phyloP scores from a whole-genome alignment of 2,888 invertebrate species.

The Drosophila prostipennis region DNA sequence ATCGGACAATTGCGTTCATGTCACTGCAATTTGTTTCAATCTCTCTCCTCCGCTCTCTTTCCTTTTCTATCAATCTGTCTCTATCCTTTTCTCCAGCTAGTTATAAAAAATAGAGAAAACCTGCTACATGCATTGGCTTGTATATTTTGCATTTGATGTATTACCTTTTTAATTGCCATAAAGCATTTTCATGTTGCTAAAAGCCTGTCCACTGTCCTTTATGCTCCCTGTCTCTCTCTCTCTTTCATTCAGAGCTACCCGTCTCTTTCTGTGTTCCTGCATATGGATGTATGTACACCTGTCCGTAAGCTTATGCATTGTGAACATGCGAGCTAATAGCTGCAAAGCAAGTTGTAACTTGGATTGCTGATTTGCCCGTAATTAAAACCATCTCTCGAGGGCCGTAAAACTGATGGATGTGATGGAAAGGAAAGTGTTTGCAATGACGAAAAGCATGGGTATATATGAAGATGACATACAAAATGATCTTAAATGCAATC shows the following conservation, averaged over 20 bases:
- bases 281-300: conserved; percentile 18
- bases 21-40: conserved; percentile 41
- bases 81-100: conserved; percentile 4
- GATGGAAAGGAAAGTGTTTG: not conserved
- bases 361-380: conserved; percentile 25
- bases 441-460: not conserved
- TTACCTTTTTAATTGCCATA: conserved; percentile 72
- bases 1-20: conserved; percentile 34
- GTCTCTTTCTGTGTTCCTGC: conserved; percentile 20
- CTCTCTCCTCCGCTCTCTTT: not conserved
- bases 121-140: conserved; percentile 21
- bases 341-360: conserved; percentile 35
- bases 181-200: conserved; percentile 75
- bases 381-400: conserved; percentile 33
- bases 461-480: not conserved
- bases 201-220: conserved; percentile 50
- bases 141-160: conserved; percentile 65
- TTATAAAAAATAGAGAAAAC: conserved; percentile 24
- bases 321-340: conserved; percentile 64
- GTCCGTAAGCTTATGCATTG: conserved; percentile 61
- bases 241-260: not conserved
- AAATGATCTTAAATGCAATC: not conserved
- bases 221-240: not conserved
- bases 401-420: conserved; percentile 1
- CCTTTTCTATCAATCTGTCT: not conserved